Evolutionary conservation across 2,113 vertebrate genomes (phyloP).

Genomic region (Phalacrocorax pelagicus): DNA sequence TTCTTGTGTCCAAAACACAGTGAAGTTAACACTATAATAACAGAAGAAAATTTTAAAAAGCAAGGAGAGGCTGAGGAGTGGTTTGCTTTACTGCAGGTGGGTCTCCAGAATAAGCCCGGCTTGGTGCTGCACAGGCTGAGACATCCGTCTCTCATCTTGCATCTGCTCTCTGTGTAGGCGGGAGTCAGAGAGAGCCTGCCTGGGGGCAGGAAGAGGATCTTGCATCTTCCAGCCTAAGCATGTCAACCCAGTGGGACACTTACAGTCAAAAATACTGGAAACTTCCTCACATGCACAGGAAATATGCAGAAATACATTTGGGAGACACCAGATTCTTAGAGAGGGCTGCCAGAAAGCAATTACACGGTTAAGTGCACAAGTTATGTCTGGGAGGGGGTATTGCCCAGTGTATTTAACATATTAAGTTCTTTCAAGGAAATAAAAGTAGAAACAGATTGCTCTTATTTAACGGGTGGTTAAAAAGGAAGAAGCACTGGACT

Average conservation of each 20-base stretch:
- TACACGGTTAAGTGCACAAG: neutral
- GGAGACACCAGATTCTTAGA: neutral
- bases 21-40: neutral
- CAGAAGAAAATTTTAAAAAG: neutral
- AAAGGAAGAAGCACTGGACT: neutral
- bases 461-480: neutral
- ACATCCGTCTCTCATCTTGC: neutral
- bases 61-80: neutral
- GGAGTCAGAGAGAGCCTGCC: neutral
- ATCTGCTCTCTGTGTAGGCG: accelerated
- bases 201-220: neutral
- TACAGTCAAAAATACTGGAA: neutral
- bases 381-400: neutral
- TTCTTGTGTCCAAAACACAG: neutral
- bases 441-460: neutral
- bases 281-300: neutral
- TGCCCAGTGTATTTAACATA: neutral
- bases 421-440: neutral
- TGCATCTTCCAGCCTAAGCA: neutral
- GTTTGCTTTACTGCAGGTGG: neutral
- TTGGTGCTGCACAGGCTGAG: neutral
- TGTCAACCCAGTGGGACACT: neutral
- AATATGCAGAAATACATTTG: neutral
- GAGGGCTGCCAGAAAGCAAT: neutral
- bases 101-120: neutral